These are phyloP conservation scores for Tichodroma muraria DNA, from an alignment of 2,113 vertebrate genomes.

Conservation along the genomic window DNA sequence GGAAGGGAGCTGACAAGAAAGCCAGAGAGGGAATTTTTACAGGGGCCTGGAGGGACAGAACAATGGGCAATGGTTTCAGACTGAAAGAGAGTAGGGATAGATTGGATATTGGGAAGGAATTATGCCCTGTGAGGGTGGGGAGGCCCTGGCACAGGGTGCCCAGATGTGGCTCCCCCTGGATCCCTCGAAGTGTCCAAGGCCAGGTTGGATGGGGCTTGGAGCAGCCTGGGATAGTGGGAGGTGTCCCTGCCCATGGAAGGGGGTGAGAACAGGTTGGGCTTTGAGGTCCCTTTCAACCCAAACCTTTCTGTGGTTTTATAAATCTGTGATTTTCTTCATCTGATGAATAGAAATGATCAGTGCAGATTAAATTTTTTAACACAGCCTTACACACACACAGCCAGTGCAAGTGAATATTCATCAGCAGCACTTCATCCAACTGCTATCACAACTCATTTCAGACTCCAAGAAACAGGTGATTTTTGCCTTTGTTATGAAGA, in stretches of 20 bases:
- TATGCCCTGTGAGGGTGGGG: rapidly evolving
- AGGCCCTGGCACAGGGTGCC: neutral
- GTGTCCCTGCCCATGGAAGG: neutral
- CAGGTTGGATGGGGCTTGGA: rapidly evolving
- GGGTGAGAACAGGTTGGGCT: rapidly evolving
- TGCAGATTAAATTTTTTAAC: neutral
- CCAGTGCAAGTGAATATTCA: conserved; percentile 54
- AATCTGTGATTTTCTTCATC: neutral
- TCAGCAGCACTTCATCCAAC: conserved; percentile 34
- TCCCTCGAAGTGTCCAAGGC: neutral
- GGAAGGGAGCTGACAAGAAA: neutral
- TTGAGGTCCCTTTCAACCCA: neutral
- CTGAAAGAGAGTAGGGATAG: neutral
- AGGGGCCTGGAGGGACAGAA: neutral
- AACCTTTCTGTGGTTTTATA: neutral
- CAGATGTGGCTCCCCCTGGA: neutral
- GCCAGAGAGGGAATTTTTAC: neutral
- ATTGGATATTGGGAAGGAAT: neutral
- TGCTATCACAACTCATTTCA: conserved; percentile 59
- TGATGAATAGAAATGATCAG: neutral
- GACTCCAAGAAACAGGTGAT: conserved; percentile 42
- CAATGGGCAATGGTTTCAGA: neutral
- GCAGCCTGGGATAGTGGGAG: rapidly evolving
- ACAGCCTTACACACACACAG: neutral
- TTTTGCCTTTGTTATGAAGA: conserved; percentile 63